These are phyloP conservation scores for Etheostoma spectabile DNA, from an alignment of 2,113 vertebrate genomes.

Conservation along the genomic window DNA sequence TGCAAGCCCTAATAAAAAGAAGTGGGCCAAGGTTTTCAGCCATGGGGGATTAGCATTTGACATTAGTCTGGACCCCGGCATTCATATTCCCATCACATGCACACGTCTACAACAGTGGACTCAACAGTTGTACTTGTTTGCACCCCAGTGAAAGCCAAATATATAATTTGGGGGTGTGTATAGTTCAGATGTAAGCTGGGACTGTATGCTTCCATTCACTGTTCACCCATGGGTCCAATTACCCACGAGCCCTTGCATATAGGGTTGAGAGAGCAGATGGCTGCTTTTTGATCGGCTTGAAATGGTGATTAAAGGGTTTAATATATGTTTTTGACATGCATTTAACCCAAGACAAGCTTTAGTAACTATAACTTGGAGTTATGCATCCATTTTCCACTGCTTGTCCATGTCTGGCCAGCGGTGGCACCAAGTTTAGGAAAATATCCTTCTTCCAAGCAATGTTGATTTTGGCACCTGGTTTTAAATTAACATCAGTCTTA, in stretches of 20 bases:
- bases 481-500: background rate
- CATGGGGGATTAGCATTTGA: slow-evolving; percentile 80
- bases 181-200: slow-evolving; percentile 38
- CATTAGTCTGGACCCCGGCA: slow-evolving; percentile 65
- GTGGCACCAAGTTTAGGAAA: slow-evolving; percentile 6
- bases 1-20: slow-evolving; percentile 70
- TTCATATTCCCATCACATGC: slow-evolving; percentile 64
- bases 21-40: slow-evolving; percentile 62
- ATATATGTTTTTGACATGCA: slow-evolving; percentile 48
- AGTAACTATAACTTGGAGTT: slow-evolving; percentile 12
- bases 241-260: slow-evolving; percentile 56
- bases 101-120: slow-evolving; percentile 33
- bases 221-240: slow-evolving; percentile 71
- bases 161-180: slow-evolving; percentile 51
- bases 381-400: background rate
- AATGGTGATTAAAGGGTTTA: slow-evolving; percentile 58
- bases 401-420: background rate
- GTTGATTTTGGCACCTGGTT: slow-evolving; percentile 1
- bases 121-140: slow-evolving; percentile 56
- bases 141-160: slow-evolving; percentile 49
- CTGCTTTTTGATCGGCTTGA: slow-evolving; percentile 42
- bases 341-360: slow-evolving; percentile 14
- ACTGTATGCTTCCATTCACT: slow-evolving; percentile 43
- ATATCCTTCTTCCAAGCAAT: background rate
- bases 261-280: slow-evolving; percentile 67